Evolutionary conservation across 1,140 invertebrate genomes (phyloP), one percentile per base, ranked within the genome.

Genomic region (Capitella teleta): DNA sequence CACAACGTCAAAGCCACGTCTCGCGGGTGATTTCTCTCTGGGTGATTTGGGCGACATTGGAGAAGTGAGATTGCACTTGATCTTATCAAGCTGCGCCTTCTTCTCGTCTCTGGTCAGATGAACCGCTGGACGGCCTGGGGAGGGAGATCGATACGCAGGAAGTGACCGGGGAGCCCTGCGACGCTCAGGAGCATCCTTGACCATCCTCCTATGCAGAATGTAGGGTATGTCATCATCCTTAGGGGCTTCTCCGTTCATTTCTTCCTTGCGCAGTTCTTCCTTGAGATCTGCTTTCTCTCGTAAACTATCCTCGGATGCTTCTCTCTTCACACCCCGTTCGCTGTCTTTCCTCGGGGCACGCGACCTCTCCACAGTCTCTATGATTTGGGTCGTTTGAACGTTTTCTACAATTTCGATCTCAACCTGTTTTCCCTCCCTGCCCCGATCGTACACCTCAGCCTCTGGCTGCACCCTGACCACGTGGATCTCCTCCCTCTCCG

Each of bases 211-310:
- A 50, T 73, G 70, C 5, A 75, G 60, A 30, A 65, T 60, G 51
- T 75, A 75, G 0, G 72, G 67, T 49, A 74, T 73, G 25, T 73
- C 69, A n/a, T 66, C 67, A 12, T 47, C 24, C 45, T 8, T n/a
- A 16, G 18, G 16, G 6, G 10, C 42, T 6, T 16, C 5, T 24
- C n/a, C 43, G 16, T 24, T 18, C 6, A 12, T 24, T 8, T 45
- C 21, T 45, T 28, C 43, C 43, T 14, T 45, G 10, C 28, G 21
- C 28, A 45, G 12, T 26, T 45, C 16, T 26, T 45, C 43, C 28
- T n/a, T n/a, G n/a, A n/a, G n/a, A n/a, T n/a, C n/a, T n/a, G n/a
- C n/a, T n/a, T n/a, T n/a, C n/a, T n/a, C n/a, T n/a, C n/a, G n/a
- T n/a, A n/a, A n/a, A n/a, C n/a, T n/a, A n/a, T n/a, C n/a, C n/a